phyloP scores from a whole-genome alignment of 2,888 invertebrate species.

The Alcis repandata region DNA sequence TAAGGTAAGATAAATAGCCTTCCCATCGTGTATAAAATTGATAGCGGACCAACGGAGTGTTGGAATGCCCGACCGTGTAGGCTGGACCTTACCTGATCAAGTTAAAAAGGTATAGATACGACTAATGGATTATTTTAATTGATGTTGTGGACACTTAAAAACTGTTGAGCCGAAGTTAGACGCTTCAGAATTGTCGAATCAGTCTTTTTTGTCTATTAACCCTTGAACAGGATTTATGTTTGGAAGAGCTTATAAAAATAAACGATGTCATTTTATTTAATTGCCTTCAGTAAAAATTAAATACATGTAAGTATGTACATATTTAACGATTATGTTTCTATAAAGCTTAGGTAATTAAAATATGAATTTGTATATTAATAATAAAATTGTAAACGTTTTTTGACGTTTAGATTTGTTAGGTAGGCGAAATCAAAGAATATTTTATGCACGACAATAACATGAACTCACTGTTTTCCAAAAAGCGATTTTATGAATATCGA shows the following conservation, averaged over 20 bases:
- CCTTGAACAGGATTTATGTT: slow-evolving; percentile 8
- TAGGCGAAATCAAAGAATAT: neutral
- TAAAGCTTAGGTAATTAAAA: neutral
- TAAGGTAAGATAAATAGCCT: slow-evolving; percentile 85
- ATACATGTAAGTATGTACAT: neutral
- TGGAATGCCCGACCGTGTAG: slow-evolving; percentile 74
- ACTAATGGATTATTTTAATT: slow-evolving; percentile 67
- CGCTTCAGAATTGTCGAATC: slow-evolving; percentile 41
- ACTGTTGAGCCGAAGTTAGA: slow-evolving; percentile 24
- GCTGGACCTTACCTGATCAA: slow-evolving; percentile 65
- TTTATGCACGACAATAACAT: neutral
- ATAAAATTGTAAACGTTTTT: neutral
- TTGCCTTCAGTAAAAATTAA: slow-evolving; percentile 2
- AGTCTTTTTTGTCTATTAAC: slow-evolving; percentile 10
- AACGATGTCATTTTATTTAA: slow-evolving; percentile 25
- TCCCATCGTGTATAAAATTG: slow-evolving; percentile 84
- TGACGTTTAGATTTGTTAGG: too few relatives aligned
- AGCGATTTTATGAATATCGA: neutral
- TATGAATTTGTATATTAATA: neutral
- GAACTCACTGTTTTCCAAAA: neutral
- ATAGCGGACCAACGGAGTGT: slow-evolving; percentile 78
- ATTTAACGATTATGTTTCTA: neutral
- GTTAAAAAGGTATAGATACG: slow-evolving; percentile 64
- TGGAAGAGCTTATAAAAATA: slow-evolving; percentile 11
- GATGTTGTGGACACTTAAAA: slow-evolving; percentile 53